phyloP scores from a whole-genome alignment of 2,113 vertebrate genomes.

The Pantherophis guttatus region DNA sequence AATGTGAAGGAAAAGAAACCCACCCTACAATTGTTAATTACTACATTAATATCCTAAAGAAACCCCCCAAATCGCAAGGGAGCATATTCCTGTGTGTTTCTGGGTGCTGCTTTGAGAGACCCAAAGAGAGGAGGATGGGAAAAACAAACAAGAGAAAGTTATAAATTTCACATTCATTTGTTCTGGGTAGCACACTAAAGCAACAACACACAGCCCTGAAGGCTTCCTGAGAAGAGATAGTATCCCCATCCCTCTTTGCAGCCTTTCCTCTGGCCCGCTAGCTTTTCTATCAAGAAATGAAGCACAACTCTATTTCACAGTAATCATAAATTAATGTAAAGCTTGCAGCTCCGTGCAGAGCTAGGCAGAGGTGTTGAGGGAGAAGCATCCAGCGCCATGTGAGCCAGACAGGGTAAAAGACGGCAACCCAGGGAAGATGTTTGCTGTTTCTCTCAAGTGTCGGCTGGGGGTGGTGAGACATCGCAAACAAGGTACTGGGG shows the following conservation, averaged over 20 bases:
- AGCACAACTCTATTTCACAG: constrained; percentile 41
- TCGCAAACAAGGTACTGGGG: constrained; percentile 78
- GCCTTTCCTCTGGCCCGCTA: neutral
- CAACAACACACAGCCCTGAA: constrained; percentile 20
- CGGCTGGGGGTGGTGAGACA: constrained; percentile 86
- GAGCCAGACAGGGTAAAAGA: constrained; percentile 61
- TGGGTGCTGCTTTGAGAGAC: constrained; percentile 20
- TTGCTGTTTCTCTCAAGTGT: constrained; percentile 88
- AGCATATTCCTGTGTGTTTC: neutral
- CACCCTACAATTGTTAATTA: constrained; percentile 44
- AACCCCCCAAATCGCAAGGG: constrained; percentile 16
- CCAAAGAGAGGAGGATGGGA: constrained; percentile 9
- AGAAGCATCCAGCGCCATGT: constrained; percentile 70
- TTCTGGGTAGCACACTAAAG: constrained; percentile 20
- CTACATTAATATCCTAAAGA: constrained; percentile 39
- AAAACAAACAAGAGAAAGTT: constrained; percentile 64
- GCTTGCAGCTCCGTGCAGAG: constrained; percentile 58
- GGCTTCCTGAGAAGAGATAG: constrained; percentile 16
- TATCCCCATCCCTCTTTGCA: constrained; percentile 6
- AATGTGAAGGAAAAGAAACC: constrained; percentile 23
- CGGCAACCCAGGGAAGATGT: constrained; percentile 72
- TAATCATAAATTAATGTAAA: constrained; percentile 43
- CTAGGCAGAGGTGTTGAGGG: constrained; percentile 59
- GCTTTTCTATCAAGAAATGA: constrained; percentile 36
- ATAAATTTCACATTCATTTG: constrained; percentile 55